A percentile compares a stretch with the other conserved stretches of the same genome.
phyloP scores from a whole-genome alignment of 2,797 vertebrate genomes.

The Enoplosus armatus region DNA sequence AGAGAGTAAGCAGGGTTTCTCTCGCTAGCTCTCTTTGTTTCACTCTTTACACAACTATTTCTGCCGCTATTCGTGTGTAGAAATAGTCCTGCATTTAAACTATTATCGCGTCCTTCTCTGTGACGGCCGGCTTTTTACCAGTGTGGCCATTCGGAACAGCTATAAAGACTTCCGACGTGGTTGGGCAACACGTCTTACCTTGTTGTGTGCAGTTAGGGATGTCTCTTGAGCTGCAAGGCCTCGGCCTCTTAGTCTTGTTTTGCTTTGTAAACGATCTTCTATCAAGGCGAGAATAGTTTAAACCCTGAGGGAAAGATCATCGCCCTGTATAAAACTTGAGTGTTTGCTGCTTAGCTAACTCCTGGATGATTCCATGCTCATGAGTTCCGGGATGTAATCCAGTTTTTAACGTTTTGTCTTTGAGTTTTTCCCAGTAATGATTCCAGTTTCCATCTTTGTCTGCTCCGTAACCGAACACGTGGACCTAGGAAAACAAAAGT shows the following conservation, averaged over 20 bases:
- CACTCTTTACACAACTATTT: too few species aligned
- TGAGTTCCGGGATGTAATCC: constrained; percentile 40
- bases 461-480: constrained; percentile 68
- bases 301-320: neutral
- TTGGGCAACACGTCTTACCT: too few species aligned
- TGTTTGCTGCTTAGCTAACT: constrained; percentile 14
- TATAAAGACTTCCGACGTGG: too few species aligned
- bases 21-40: too few species aligned
- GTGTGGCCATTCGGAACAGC: too few species aligned
- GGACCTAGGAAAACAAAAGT: constrained; percentile 42
- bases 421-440: constrained; percentile 61
- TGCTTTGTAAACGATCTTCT: neutral
- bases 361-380: constrained; percentile 22
- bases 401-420: neutral
- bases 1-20: too few species aligned
- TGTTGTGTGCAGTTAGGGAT: neutral
- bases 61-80: too few species aligned
- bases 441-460: constrained; percentile 68
- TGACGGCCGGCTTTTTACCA: too few species aligned
- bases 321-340: neutral
- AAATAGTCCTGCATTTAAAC: too few species aligned
- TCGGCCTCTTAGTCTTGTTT: neutral
- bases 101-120: too few species aligned
- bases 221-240: too few species aligned
- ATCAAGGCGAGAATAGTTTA: neutral